Conservation (phyloP, 2,113 vertebrate genomes). For the Tapirus terrestris region DNA sequence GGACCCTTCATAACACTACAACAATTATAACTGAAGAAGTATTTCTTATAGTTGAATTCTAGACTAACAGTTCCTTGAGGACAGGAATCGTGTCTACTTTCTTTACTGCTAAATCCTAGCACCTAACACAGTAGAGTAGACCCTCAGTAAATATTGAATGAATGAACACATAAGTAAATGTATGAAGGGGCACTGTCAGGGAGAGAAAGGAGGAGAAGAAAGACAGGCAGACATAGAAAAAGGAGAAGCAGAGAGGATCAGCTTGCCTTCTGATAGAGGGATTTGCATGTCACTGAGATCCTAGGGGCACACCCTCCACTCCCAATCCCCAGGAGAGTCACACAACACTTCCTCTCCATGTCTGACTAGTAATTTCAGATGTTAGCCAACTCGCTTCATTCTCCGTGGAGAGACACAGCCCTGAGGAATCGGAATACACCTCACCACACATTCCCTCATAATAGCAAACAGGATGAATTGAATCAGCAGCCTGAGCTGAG, state of each 20-base stretch:
- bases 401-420: background rate
- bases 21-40: background rate
- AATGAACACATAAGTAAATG: background rate
- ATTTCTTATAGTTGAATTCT: background rate
- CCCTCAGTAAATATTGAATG: background rate
- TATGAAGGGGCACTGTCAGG: background rate
- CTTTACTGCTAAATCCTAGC: background rate
- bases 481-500: slow-evolving; percentile 75
- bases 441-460: slow-evolving; percentile 63
- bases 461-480: slow-evolving; percentile 73
- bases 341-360: background rate
- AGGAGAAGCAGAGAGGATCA: background rate
- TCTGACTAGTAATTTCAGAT: background rate
- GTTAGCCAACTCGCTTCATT: background rate
- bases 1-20: background rate
- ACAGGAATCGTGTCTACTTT: background rate
- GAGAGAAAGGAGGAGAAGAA: background rate
- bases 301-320: too few relatives aligned
- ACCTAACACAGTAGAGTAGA: background rate
- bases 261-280: background rate
- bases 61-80: background rate
- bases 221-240: background rate
- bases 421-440: slow-evolving; percentile 43
- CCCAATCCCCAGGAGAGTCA: background rate
- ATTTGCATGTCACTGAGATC: background rate